Conservation (phyloP, 2,113 vertebrate species). For the Sebastes fasciatus region DNA sequence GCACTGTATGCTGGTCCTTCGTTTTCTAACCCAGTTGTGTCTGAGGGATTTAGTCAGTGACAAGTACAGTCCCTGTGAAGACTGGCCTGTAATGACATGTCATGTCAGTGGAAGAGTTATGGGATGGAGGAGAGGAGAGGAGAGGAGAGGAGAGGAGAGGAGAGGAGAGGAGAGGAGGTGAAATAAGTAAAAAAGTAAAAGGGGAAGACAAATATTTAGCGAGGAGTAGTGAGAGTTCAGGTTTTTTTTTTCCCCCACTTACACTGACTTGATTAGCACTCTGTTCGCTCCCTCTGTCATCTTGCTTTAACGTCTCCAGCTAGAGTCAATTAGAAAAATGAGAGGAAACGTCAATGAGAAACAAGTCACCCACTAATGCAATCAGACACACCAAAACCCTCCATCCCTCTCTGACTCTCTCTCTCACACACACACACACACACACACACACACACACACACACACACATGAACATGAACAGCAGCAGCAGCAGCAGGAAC, state of each 20-base stretch:
- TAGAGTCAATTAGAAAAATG: slow-evolving; percentile 77
- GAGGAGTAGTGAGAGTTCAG: neutral
- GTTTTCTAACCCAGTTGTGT: slow-evolving; percentile 78
- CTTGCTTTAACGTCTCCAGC: slow-evolving; percentile 79
- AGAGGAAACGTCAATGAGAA: slow-evolving; percentile 76
- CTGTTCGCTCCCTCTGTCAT: slow-evolving; percentile 82
- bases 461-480: neutral
- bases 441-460: slow-evolving; percentile 9
- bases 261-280: slow-evolving; percentile 81
- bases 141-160: neutral
- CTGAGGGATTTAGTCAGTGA: slow-evolving; percentile 79
- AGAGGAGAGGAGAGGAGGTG: neutral
- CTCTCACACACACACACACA: slow-evolving; percentile 6
- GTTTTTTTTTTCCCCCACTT: slow-evolving; percentile 57
- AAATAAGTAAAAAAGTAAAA: slow-evolving; percentile 16
- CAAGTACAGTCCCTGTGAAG: slow-evolving; percentile 69
- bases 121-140: slow-evolving; percentile 6
- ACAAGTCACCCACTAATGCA: slow-evolving; percentile 71
- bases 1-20: slow-evolving; percentile 15
- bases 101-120: slow-evolving; percentile 59
- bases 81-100: slow-evolving; percentile 78
- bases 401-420: neutral
- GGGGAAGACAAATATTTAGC: slow-evolving; percentile 40
- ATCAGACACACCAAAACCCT: slow-evolving; percentile 55
- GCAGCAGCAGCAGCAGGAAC: neutral